Base-by-base conservation (phyloP, 2,113 vertebrate species). In the Notechis scutatus region DNA sequence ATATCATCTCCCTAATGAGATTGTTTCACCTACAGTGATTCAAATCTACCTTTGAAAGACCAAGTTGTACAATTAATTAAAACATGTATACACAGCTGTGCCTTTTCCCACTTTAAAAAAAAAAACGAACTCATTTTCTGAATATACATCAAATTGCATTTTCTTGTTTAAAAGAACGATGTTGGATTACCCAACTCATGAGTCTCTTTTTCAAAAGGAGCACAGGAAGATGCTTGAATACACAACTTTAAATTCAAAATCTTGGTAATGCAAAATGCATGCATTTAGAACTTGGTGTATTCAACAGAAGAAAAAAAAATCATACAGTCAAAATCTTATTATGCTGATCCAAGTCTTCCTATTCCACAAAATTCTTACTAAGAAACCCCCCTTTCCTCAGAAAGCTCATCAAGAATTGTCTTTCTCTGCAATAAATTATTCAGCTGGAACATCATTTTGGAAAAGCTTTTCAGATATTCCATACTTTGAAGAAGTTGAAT, bases 351-450 rank as follows among this genome's bases (percentile, higher is more conserved):
- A 15, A 20, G 21, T 55, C 23, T 57, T 50, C 23, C 56, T 64
- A 12, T 86, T 59, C n/a, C 42, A n/a, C 1, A 10, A 34, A 18
- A 7, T 4, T 39, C 45, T 92, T 11, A 55, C 52, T 3, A 18
- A 26, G 11, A 81, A 11, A 6, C 20, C 9, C 29, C 47, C 7
- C 6, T 42, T 0, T 4, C 55, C 14, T 81, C 45, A 56, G 8
- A 14, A 55, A 42, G 12, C 45, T 85, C 55, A 56, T 5, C 1
- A 55, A n/a, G 50, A 56, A 21, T 47, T 64, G 29, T 86, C 21
- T 88, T 56, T 91, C 55, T 61, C 59, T 54, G 55, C 54, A 42
- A 86, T 64, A 47, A 92, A 93, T 90, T 86, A 92, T 85, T 87
- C 50, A 86, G 39, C 50, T 56, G 42, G 4, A 90, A 52, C 74